Conservation (phyloP, 1,140 invertebrate genomes). For the Nautilus pompilius region DNA sequence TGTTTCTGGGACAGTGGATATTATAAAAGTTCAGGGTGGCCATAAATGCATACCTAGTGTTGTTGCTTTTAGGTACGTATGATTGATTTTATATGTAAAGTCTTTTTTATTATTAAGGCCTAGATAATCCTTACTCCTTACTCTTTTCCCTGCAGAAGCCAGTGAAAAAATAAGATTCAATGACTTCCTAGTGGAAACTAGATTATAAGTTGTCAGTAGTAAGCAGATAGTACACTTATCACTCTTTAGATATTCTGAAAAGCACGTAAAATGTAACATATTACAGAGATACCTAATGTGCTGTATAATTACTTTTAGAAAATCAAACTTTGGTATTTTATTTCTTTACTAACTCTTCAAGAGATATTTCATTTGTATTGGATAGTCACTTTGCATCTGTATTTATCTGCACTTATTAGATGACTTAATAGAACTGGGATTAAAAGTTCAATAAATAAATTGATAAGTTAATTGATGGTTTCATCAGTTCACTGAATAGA, state of each 20-base stretch:
- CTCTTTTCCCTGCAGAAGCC: neutral
- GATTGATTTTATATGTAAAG: neutral
- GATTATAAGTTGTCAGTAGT: neutral
- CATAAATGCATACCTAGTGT: constrained; percentile 54
- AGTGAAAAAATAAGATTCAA: neutral
- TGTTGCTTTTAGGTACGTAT: constrained; percentile 45
- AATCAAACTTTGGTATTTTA: too few species aligned
- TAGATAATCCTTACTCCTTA: neutral
- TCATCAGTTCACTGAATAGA: neutral
- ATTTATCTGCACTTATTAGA: too few species aligned
- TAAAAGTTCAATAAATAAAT: too few species aligned
- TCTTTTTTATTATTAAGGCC: neutral
- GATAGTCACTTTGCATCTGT: too few species aligned
- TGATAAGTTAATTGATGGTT: neutral
- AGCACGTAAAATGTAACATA: too few species aligned
- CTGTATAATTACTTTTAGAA: too few species aligned
- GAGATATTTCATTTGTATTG: too few species aligned
- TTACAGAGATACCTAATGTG: too few species aligned
- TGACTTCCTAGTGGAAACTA: neutral
- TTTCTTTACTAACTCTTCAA: too few species aligned
- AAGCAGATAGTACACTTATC: neutral
- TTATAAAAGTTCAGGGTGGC: constrained; percentile 43
- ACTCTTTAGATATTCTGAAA: neutral
- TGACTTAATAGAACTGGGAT: too few species aligned
- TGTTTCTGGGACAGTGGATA: constrained; percentile 52